Conservation (phyloP, 92 coral and sea anemone genomes). For the Phymanthus crucifer region DNA sequence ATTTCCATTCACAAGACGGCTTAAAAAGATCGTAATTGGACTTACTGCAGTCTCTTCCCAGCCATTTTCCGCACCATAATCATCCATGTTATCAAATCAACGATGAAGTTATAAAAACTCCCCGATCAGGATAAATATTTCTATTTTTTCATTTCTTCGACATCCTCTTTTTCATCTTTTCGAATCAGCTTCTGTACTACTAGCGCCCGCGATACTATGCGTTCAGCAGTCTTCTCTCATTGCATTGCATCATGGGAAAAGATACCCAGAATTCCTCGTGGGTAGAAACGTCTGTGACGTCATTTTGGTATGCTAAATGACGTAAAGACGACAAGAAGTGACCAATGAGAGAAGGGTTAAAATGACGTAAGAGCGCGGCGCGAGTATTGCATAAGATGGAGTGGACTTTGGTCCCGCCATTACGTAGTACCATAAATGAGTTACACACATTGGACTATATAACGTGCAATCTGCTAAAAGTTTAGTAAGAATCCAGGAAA, state of each 20-base stretch:
- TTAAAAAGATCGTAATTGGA: neutral
- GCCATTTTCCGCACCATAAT: conserved; percentile 95
- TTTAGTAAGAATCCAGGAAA: neutral
- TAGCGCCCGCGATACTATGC: conserved; percentile 10
- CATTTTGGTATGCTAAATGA: conserved; percentile 12
- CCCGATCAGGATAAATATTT: conserved; percentile 11
- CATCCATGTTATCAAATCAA: conserved; percentile 67
- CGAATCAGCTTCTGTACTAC: neutral
- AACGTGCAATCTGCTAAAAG: neutral
- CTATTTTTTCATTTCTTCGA: neutral
- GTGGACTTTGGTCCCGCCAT: conserved; percentile 40
- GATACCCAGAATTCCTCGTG: conserved; percentile 3
- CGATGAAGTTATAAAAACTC: neutral
- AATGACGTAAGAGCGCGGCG: neutral
- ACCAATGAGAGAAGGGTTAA: conserved; percentile 18
- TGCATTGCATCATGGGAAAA: conserved; percentile 23
- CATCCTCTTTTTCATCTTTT: neutral
- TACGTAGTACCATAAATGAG: conserved; percentile 1
- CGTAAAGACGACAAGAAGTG: neutral
- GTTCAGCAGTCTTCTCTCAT: neutral
- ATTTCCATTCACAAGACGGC: neutral
- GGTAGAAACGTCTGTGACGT: neutral
- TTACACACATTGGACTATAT: neutral
- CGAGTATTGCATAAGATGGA: conserved; percentile 34
- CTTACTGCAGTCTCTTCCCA: conserved; percentile 97